These are phyloP conservation scores for Enchytraeus crypticus DNA, from an alignment of 2,888 invertebrate species.

Conservation along the genomic window DNA sequence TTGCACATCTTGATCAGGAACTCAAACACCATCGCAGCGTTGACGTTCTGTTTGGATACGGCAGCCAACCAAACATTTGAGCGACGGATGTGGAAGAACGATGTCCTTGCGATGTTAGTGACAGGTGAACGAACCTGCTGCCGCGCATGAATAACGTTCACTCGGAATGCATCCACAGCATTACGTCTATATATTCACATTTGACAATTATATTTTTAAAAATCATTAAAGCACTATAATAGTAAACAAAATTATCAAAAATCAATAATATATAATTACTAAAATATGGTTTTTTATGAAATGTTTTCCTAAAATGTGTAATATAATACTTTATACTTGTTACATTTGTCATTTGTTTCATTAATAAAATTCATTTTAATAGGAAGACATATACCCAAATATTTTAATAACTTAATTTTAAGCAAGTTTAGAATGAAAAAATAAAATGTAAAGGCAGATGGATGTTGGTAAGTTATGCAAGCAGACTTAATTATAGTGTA, in stretches of 20 bases:
- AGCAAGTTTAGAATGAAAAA: too few species aligned
- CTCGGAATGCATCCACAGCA: constrained; percentile 97
- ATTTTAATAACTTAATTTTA: too few species aligned
- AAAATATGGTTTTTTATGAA: too few species aligned
- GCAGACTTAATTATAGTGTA: too few species aligned
- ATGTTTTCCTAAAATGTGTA: too few species aligned
- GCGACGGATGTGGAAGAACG: constrained; percentile 96
- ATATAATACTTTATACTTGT: too few species aligned
- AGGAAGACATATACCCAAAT: too few species aligned
- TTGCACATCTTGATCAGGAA: constrained; percentile 82
- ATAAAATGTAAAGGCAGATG: too few species aligned
- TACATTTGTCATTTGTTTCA: too few species aligned
- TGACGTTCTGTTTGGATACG: constrained; percentile 99
- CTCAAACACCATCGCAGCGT: constrained; percentile 99
- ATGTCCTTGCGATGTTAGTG: constrained; percentile 96
- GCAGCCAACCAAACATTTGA: constrained; percentile 99
- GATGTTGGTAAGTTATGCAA: too few species aligned
- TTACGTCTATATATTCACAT: constrained; percentile 58
- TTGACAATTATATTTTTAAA: neutral
- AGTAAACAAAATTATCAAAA: neutral
- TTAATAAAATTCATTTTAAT: too few species aligned
- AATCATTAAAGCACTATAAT: neutral
- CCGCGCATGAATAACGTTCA: constrained; percentile 97
- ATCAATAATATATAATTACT: too few species aligned
- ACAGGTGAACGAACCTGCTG: constrained; percentile 93